phyloP scores from a whole-genome alignment of 2,113 vertebrate genomes.

The Pelusios castaneus region DNA sequence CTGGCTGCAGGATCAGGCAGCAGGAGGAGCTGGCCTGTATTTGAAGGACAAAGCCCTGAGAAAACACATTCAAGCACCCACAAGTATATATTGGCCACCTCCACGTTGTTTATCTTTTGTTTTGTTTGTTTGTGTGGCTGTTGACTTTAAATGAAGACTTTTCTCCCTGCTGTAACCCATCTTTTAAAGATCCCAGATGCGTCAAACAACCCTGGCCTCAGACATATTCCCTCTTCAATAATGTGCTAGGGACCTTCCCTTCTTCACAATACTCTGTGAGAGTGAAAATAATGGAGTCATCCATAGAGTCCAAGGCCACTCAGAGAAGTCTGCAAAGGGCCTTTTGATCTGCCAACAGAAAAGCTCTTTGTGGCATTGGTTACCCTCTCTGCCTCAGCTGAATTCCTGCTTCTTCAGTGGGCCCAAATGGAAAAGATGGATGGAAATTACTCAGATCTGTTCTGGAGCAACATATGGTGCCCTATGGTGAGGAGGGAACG shows the following conservation, averaged over 20 bases:
- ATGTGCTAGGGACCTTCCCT: background rate
- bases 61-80: background rate
- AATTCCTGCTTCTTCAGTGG: accelerated
- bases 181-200: background rate
- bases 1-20: background rate
- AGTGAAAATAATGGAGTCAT: constrained; percentile 33
- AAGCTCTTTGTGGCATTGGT: background rate
- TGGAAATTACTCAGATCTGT: background rate
- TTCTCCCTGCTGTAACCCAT: background rate
- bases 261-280: constrained; percentile 28
- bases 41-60: background rate
- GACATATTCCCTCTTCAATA: background rate
- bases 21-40: accelerated
- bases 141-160: background rate
- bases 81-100: accelerated
- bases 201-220: background rate
- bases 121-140: accelerated
- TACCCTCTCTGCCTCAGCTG: background rate
- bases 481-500: background rate
- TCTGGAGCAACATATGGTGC: accelerated
- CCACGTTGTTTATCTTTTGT: too few species aligned
- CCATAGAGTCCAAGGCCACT: background rate
- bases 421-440: background rate
- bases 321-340: background rate
- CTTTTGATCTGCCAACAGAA: constrained; percentile 3